phyloP scores from a whole-genome alignment of 2,888 invertebrate species.

The Microplitis deprimator region DNA sequence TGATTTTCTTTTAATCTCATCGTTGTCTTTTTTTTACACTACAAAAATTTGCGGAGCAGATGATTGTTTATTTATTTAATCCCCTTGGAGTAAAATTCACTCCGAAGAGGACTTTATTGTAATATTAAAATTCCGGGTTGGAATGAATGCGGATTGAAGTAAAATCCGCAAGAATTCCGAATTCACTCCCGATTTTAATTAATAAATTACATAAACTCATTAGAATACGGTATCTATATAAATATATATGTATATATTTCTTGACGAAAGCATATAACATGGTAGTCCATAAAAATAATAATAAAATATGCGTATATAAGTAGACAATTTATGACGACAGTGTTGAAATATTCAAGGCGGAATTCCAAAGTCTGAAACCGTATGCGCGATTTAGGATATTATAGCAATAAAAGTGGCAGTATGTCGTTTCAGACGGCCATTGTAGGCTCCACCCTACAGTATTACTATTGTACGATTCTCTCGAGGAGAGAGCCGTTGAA shows the following conservation, averaged over 20 bases:
- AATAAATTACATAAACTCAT: no score
- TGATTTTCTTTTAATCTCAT: no score
- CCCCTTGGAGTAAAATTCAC: no score
- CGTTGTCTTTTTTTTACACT: no score
- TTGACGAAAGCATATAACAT: constrained; percentile 7
- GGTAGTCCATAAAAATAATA: constrained; percentile 8
- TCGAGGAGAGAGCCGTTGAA: constrained; percentile 43
- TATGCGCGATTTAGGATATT: constrained; percentile 38
- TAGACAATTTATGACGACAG: constrained; percentile 10
- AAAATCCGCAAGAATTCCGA: no score
- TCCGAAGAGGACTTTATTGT: no score
- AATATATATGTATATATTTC: not conserved
- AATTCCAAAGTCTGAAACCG: constrained; percentile 32
- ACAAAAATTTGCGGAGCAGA: no score
- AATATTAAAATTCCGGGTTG: no score
- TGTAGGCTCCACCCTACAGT: constrained; percentile 34
- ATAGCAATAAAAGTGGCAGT: constrained; percentile 47
- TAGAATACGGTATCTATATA: no score
- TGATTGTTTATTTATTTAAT: no score
- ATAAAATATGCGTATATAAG: constrained; percentile 7
- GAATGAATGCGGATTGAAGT: no score
- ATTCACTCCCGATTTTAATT: no score
- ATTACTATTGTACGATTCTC: constrained; percentile 15
- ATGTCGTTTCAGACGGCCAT: constrained; percentile 43
- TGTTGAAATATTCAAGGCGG: constrained; percentile 34